Base-by-base conservation (phyloP, 2,888 invertebrate species). In the Copidosoma aretas region DNA sequence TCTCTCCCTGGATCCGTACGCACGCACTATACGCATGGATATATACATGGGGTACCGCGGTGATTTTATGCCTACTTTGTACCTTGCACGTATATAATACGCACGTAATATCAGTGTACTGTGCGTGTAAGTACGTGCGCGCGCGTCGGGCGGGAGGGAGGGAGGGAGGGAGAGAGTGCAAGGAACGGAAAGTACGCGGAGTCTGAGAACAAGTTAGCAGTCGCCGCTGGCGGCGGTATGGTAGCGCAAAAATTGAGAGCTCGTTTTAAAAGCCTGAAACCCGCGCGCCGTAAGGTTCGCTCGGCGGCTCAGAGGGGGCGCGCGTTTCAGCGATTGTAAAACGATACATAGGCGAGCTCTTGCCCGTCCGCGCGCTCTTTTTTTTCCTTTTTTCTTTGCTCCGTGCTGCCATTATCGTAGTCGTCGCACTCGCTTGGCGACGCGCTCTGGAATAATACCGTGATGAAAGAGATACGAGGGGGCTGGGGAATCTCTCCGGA, bases 271-370 rank as follows among this genome's bases (percentile, higher is more conserved):
- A 52, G 61, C 43, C 39, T 59, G 32, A 32, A 32, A 32, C 43
- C 43, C 15, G 17, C 15, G 43, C 43, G 43, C 15, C 43, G 15
- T 46, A 52, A 64, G 58, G 51, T 56, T 41, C 46, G 56, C 56
- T 22, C 49, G 51, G 43, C 12, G 8, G 14, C 43, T 22, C 57
- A 52, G 21, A 5, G 15, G 14, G 17, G 15, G 43, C 32, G 52
- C 65, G n/a, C 64, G 68, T 60, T 59, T 60, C 68, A 52, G 52
- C 64, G 66, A 64, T 65, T 65, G 66, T 66, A 63, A 65, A 70
- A 58, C 66, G 65, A 65, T 65, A 65, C 58, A n/a, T 43, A 19
- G 60, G 54, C 19, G 43, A 25, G 17, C 52, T 46, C 60, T 8
- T 39, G 17, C 56, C 21, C 53, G 25, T 56, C 62, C 57, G 12